Conservation (phyloP, 2,888 invertebrate species). For the Protophormia terraenovae region DNA sequence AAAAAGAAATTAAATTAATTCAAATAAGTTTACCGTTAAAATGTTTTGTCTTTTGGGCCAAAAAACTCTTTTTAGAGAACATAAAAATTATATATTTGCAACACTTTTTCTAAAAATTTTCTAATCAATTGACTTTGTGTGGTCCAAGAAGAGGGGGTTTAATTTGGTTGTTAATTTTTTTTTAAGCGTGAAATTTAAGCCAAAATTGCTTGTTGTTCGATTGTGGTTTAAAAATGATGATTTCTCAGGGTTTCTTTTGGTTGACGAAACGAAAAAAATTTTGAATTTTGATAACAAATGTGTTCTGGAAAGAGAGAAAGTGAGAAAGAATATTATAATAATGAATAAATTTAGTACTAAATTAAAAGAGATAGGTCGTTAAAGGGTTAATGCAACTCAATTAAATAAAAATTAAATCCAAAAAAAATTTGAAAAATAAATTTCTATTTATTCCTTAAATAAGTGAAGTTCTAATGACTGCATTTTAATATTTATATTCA, state of each 20-base stretch:
- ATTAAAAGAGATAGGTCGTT: no score
- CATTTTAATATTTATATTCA: no score
- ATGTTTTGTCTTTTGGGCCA: slow-evolving; percentile 4
- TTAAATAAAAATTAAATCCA: no score
- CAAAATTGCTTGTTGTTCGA: slow-evolving; percentile 2
- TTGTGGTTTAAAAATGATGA: no score
- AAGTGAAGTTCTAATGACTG: no score
- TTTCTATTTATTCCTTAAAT: no score
- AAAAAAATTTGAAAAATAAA: no score
- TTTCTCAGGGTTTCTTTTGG: neutral
- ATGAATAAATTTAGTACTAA: no score
- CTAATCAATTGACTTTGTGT: slow-evolving; percentile 35
- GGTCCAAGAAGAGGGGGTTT: slow-evolving; percentile 27
- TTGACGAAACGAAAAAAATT: slow-evolving; percentile 58
- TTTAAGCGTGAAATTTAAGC: slow-evolving; percentile 26
- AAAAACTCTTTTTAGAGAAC: neutral
- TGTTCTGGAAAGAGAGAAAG: slow-evolving; percentile 50
- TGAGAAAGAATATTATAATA: neutral
- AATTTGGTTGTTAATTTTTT: neutral
- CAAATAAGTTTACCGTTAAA: neutral
- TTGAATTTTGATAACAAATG: slow-evolving; percentile 61
- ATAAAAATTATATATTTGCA: neutral
- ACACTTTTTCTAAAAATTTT: slow-evolving; percentile 9
- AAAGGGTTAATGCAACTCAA: no score
- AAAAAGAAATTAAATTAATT: slow-evolving; percentile 4